Percentiles rank a stretch among this genome's conserved stretches.
Evolutionary conservation across 2,888 invertebrate genomes (phyloP).

Genomic region (Pseudococcus viburni): DNA sequence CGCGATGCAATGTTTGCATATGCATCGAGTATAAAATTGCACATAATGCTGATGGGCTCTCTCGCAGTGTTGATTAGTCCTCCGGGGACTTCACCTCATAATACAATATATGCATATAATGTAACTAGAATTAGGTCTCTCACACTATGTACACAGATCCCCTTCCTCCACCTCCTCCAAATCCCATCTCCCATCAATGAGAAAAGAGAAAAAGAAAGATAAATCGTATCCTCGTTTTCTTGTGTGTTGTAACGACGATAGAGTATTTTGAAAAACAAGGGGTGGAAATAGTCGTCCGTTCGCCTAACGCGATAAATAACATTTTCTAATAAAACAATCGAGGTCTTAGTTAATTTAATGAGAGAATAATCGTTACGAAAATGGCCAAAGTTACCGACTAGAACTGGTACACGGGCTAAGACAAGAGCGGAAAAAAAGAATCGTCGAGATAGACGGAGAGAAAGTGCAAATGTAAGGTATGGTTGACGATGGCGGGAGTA

Average conservation of each 20-base stretch:
- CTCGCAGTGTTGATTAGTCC: slow-evolving; percentile 27
- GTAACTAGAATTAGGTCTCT: not conserved
- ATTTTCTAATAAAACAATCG: slow-evolving; percentile 59
- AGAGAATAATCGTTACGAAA: slow-evolving; percentile 63
- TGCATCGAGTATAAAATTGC: not conserved
- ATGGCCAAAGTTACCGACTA: slow-evolving; percentile 13
- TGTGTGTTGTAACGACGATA: no score
- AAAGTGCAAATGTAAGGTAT: slow-evolving; percentile 18
- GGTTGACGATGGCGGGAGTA: not conserved
- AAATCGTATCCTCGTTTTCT: not conserved
- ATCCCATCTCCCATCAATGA: not conserved
- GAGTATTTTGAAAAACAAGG: not conserved
- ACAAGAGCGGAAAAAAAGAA: not conserved
- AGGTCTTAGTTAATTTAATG: slow-evolving; percentile 64
- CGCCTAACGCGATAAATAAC: slow-evolving; percentile 20
- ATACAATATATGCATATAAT: slow-evolving; percentile 3
- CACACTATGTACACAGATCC: not conserved
- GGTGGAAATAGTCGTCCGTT: not conserved
- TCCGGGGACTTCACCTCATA: slow-evolving; percentile 27
- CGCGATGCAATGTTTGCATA: slow-evolving; percentile 17
- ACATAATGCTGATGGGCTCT: not conserved
- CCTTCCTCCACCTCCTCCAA: not conserved
- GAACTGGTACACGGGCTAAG: not conserved
- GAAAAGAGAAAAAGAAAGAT: not conserved
- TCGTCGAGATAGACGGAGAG: slow-evolving; percentile 8